Percentiles rank a stretch among this genome's conserved stretches.
Evolutionary conservation across 2,113 vertebrate species (phyloP).

Genomic region (Gnathonemus longibarbis): DNA sequence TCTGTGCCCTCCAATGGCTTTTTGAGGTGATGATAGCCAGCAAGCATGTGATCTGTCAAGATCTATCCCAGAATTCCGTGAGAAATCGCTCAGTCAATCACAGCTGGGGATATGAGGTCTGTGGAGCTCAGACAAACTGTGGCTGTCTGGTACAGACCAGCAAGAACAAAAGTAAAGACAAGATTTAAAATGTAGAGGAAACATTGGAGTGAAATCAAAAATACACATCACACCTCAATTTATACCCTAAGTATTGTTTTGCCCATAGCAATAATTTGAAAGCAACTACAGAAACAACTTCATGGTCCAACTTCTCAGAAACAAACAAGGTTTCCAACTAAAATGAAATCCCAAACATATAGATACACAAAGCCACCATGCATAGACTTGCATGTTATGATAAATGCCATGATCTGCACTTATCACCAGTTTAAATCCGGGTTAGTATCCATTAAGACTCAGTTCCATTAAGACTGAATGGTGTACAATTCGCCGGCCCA

Average conservation of each 20-base stretch:
- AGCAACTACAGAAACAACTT: neutral
- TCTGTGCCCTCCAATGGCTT: neutral
- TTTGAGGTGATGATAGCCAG: neutral
- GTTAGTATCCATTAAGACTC: neutral
- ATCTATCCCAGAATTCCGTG: neutral
- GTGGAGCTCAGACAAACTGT: neutral
- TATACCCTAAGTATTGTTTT: neutral
- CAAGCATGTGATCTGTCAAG: neutral
- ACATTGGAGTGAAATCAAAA: neutral
- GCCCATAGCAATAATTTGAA: neutral
- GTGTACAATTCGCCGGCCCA: neutral
- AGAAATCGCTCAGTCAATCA: neutral
- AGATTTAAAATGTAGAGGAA: neutral
- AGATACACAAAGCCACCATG: neutral
- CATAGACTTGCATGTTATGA: neutral
- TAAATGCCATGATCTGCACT: neutral
- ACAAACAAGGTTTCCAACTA: neutral
- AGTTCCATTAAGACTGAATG: neutral
- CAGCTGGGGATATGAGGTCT: neutral
- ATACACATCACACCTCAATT: neutral
- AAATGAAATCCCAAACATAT: neutral
- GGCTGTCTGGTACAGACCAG: neutral
- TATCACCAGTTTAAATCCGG: neutral
- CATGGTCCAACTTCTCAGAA: neutral
- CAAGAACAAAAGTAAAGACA: neutral